These are phyloP conservation scores for Tichodroma muraria DNA, from an alignment of 2,113 vertebrate species.

Conservation along the genomic window DNA sequence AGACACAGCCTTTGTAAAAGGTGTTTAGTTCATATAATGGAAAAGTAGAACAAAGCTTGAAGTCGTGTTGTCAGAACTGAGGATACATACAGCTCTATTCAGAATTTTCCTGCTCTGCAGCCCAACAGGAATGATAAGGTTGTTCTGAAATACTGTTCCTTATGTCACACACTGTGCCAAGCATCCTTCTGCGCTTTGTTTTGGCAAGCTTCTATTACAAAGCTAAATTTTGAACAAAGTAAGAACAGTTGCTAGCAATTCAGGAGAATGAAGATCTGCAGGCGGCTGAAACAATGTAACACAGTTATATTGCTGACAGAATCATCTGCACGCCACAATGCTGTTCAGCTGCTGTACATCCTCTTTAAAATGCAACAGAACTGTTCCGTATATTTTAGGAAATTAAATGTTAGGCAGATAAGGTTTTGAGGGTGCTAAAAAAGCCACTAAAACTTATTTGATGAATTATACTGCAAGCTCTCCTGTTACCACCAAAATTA, in stretches of 20 bases:
- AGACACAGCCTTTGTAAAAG: slow-evolving; percentile 58
- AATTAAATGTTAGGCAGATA: not conserved
- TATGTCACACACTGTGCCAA: not conserved
- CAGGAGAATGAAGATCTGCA: not conserved
- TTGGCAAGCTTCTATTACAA: not conserved
- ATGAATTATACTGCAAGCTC: not conserved
- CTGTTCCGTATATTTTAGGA: not conserved
- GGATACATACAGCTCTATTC: not conserved
- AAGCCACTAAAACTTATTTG: not conserved
- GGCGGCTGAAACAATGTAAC: not conserved
- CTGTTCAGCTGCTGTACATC: not conserved
- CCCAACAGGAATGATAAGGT: not conserved
- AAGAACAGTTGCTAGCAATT: not conserved
- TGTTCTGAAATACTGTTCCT: not conserved
- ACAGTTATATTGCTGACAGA: not conserved
- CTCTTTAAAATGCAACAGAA: not conserved
- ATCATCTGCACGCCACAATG: not conserved
- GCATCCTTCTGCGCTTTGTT: not conserved
- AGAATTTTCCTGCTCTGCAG: not conserved
- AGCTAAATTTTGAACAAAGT: not conserved
- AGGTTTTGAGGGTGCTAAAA: not conserved
- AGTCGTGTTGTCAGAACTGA: slow-evolving; percentile 4
- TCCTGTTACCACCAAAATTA: not conserved
- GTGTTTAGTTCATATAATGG: slow-evolving; percentile 34
- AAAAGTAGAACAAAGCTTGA: slow-evolving; percentile 55